Evolutionary conservation across 64 coral and sea anemone genomes (phyloP), one percentile per base, ranked within the genome.

Genomic region (Dendronephthya gigantea): DNA sequence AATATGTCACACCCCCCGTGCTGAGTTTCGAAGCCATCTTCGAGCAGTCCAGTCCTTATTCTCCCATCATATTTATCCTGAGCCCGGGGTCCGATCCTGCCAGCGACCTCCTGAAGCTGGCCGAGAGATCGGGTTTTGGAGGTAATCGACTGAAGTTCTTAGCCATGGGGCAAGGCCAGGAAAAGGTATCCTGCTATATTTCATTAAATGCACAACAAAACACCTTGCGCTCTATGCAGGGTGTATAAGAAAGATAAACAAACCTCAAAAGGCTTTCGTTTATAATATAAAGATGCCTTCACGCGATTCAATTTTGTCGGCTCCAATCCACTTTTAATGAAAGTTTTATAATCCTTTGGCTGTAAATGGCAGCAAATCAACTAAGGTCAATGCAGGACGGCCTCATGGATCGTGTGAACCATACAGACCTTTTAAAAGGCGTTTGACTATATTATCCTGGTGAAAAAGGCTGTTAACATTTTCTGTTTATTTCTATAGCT

Each of bases 51-150:
- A 90, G 85, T 27, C 95, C 95, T 12, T 93, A 81, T 36, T 98
- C 95, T 11, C 95, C 95, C 0, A 93, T 98, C 40, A 98, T 98
- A 52, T 98, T 98, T 70, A 98, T 98, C 35, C 90, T 98, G 13
- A 98, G 95, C 83, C 95, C 95, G 11, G 95, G 95, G 48, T 98
- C 95, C 68, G 95, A 98, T 87, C 95, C 95, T 12, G 95, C 95
- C 4, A 98, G 95, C 59, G 95, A 98, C 82, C 87, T 98, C 1
- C 89, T 98, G 92, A 98, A 98, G 90, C 68, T 98, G 14, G 95
- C 95, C n/a, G 95, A 98, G 43, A 88, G 95, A 43, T 98, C 95
- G 14, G 95, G 95, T 8, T 98, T 98, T 87, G 92, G 95, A 28
- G 95, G 92, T 2, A 98, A 98, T 86, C 93, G 91, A 82, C 48